Base-by-base conservation (phyloP, 1,140 invertebrate genomes). In the Scaptomyza graminum region DNA sequence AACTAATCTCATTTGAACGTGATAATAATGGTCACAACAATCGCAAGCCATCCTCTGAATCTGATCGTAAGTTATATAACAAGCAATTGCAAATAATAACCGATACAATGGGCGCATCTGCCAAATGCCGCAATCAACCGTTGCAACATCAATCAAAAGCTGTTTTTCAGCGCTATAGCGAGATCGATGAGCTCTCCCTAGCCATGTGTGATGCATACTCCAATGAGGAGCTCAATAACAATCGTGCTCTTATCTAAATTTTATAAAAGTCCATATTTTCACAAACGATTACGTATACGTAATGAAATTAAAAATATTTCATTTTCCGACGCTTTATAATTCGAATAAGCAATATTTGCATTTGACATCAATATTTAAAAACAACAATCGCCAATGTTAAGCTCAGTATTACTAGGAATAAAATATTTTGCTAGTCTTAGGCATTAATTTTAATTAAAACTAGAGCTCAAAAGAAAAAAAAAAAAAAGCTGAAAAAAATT, bases 61-160 rank as follows among this genome's bases (percentile, higher is more conserved):
- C 74, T 44, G 81, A 87, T 82, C 61, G 82, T 12, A 89, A 91
- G 16, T 15, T 90, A 46, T 88, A 91, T 25, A 90, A 90, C 50
- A 91, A 90, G 50, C 90, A 91, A 74, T 78, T 91, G 11, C 87
- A 91, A 84, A 84, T 91, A 22, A 91, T 91, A 66, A 87, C 89
- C 2, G 76, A 75, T 39, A 75, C 90, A 15, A 80, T 90, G 81
- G 89, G 74, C 39, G 74, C 74, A 16, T 43, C 69, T 50, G 50
- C 31, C 56, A 80, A 54, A 9, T 56, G 52, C 22, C 54, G 64
- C 8, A 46, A 50, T 2, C 51, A 44, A 11, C 65, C 56, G 13
- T 8, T 34, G 13, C 54, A 49, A 15, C 15, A 50, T 7, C 51
- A 28, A 49, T 66, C 0, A 78, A 69, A 22, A 55, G 37, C 71